Evolutionary conservation across 2,888 invertebrate species (phyloP), one percentile per base, ranked within the genome.

Genomic region (Mesorhabditis spiculigera): DNA sequence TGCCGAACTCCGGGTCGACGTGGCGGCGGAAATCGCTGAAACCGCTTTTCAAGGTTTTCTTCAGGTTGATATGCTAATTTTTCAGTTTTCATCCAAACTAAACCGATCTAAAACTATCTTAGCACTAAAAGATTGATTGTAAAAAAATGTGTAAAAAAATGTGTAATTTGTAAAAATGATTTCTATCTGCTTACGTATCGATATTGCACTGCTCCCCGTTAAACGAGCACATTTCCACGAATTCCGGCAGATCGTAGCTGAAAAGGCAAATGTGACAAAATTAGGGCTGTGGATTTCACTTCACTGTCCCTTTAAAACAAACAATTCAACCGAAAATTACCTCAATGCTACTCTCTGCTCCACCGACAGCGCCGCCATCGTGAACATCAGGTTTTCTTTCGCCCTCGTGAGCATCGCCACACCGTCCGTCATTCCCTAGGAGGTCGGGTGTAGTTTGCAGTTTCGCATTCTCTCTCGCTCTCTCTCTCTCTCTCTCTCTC

Each of bases 151-250:
- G n/a, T n/a, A n/a, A n/a, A n/a, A n/a, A n/a, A n/a, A n/a, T n/a
- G n/a, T n/a, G n/a, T n/a, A n/a, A 13, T 10, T 13, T 50, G 8
- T 50, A 50, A 50, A 50, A 50, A n/a, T 50, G 58, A 50, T 50
- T 50, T 50, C n/a, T n/a, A 50, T 50, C 8, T 10, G 66, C 75
- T 44, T 6, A 78, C 78, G 73, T 63, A 63, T 81, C 79, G 58
- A 81, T 79, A 63, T 81, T 76, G 64, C 81, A 81, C 65, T 81
- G 76, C 62, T 78, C 72, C 42, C 81, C 81, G 69, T 81, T 78
- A 71, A 81, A 81, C 0, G 81, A 81, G 66, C 81, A 81, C 78
- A 79, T 79, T 63, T 79, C 79, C 71, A 80, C 78, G 69, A 80
- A 79, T 63, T 80, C 80, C 50, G 74, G 75, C 70, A 50, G n/a